phyloP scores from a whole-genome alignment of 2,888 invertebrate genomes.

The Lasiommata megera region DNA sequence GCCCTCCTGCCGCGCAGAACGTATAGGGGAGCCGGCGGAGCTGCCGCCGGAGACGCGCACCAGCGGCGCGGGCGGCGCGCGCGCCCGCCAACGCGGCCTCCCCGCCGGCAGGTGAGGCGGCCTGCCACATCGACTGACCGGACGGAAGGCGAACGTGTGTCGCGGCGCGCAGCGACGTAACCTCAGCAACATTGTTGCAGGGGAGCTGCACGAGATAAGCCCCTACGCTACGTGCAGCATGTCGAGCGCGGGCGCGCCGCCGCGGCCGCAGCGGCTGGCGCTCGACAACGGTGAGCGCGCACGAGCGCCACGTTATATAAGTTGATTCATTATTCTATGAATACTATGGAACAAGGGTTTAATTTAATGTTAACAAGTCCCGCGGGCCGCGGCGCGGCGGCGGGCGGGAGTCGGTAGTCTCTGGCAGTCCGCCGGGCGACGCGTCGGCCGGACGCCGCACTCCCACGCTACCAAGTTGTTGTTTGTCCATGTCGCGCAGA shows the following conservation, averaged over 20 bases:
- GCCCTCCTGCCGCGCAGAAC: no score
- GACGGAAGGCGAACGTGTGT: no score
- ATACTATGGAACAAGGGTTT: no score
- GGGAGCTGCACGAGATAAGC: constrained; percentile 86
- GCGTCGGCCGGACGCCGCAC: background rate
- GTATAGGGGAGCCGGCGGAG: constrained; percentile 53
- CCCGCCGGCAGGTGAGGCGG: constrained; percentile 28
- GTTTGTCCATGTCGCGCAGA: constrained; percentile 37
- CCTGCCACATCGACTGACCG: no score
- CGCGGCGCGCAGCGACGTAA: no score
- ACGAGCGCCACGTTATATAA: no score
- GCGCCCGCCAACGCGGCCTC: constrained; percentile 34
- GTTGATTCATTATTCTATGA: no score
- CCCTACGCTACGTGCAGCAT: constrained; percentile 90
- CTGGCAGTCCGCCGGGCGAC: no score
- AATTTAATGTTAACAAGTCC: no score
- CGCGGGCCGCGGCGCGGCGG: background rate
- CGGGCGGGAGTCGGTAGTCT: background rate
- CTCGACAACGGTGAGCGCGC: constrained; percentile 46
- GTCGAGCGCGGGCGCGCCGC: constrained; percentile 71
- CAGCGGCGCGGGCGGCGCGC: constrained; percentile 33
- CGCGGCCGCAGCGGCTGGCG: constrained; percentile 52
- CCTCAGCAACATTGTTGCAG: no score
- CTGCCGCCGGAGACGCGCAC: constrained; percentile 38
- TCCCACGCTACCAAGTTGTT: no score